These are phyloP conservation scores for Chaetogeoica ovagalla DNA, from an alignment of 2,888 invertebrate genomes.

Conservation along the genomic window DNA sequence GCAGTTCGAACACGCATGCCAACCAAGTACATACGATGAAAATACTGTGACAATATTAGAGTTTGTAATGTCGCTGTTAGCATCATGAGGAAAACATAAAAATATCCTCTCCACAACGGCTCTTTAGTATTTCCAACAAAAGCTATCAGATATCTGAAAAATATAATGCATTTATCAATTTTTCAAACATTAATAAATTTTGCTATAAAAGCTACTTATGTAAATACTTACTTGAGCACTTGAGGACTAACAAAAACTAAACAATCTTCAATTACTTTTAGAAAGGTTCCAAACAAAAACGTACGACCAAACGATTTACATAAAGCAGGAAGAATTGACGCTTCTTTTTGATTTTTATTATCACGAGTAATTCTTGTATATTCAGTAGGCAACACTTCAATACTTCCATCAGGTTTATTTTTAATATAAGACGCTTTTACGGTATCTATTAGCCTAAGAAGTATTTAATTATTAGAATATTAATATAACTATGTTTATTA, in stretches of 20 bases:
- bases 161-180: neutral
- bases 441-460: constrained; percentile 27
- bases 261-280: constrained; percentile 81
- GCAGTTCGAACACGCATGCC: constrained; percentile 66
- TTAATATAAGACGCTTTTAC: constrained; percentile 47
- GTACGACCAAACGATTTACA: constrained; percentile 84
- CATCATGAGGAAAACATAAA: constrained; percentile 64
- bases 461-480: neutral
- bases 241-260: constrained; percentile 89
- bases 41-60: constrained; percentile 64
- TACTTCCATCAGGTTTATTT: constrained; percentile 54
- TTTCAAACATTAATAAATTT: neutral
- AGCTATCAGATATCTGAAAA: constrained; percentile 63
- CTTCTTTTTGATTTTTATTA: constrained; percentile 67
- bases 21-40: constrained; percentile 63
- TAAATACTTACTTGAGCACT: constrained; percentile 72
- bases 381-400: constrained; percentile 60
- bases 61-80: constrained; percentile 63
- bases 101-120: constrained; percentile 65
- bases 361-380: constrained; percentile 59
- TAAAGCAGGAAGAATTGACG: constrained; percentile 83
- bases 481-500: neutral
- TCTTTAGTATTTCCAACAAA: constrained; percentile 59
- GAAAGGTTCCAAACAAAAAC: constrained; percentile 80
- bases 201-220: neutral